Evolutionary conservation across 2,888 invertebrate genomes (phyloP), one percentile per base, ranked within the genome.

Genomic region (Apotomis capreana): DNA sequence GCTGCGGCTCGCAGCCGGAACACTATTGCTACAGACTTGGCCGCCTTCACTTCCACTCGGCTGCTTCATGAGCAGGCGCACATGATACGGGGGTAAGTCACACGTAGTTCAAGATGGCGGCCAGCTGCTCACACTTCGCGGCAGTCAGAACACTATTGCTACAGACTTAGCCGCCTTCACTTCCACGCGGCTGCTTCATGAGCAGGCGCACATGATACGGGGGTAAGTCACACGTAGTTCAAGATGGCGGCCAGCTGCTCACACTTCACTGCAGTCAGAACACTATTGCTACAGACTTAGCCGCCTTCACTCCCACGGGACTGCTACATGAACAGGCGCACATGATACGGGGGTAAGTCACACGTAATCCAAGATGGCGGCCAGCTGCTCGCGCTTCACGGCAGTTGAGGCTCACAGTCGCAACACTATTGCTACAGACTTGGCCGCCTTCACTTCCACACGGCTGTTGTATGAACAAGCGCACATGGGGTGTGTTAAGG

Each of bases 31-130:
- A 89, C 89, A 1, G 92, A 92, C 74, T 88, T 91, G 57, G 96
- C 98, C 4, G 95, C 96, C 9, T 99, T 99, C 86, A 96, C 99
- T 74, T 95, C 97, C 0, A 95, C 97, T 0, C 96, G 98, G 87
- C 91, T 99, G 52, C 94, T 99, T 58, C 97, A 98, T 84, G 98
- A 98, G 85, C 94, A 96, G 78, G 95, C 96, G 0, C 94, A 95
- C 81, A 94, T 95, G 78, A 95, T 97, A 75, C 91, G 97, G 59
- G 94, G 94, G 93, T 95, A 46, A 75, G 83, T 49, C 1, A 8
- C 9, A 49, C 9, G 6, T 8, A 9, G 69, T 69, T 13, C 69
- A 83, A 46, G 76, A 81, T 78, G 70, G 89, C 89, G 89, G 81
- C 87, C 37, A 85, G 87, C 54, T 57, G 44, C 26, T 84, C 89